Base-by-base conservation (phyloP, 2,888 invertebrate genomes). In the Drosophila paracracens region DNA sequence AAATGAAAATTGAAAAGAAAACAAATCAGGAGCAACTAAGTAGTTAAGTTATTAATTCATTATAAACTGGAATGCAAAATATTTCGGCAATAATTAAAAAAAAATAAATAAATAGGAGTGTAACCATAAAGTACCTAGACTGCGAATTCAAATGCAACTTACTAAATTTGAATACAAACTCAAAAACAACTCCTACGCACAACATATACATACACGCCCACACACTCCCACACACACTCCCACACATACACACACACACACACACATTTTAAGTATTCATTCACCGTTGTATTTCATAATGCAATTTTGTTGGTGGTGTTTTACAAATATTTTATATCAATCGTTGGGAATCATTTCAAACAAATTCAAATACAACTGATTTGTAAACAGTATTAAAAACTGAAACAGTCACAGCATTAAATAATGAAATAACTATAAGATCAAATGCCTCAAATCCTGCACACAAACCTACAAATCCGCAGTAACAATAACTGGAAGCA, bases 81-180 rank as follows among this genome's bases (percentile, higher is more conserved):
- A 53, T 76, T 72, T 81, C 56, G 61, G 16, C 7, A 16, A 60
- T 27, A 59, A 51, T 21, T 35, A 10, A 50, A 54, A 36, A 13
- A 7, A 27, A 53, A 63, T 33, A 60, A 53, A 63, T 33, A 60
- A 46, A 63, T 51, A 33, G 50, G 56, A 70, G 71, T 40, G 61
- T 48, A 70, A 72, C 70, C 70, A 83, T 66, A 76, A 82, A 67
- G 84, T 84, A 84, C 89, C 84, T 84, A 82, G 67, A 78, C 61
- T 53, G 64, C 38, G 33, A 59, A 79, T 43, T 59, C 62, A 63
- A 58, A 51, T 21, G 58, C 74, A 76, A 83, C 62, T 75, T 67
- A 63, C 52, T 70, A 58, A 71, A 76, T 72, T 70, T 65, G 48
- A 76, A 80, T 71, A 53, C 63, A 18, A 62, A 68, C 29, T 65